phyloP scores from a whole-genome alignment of 1,140 invertebrate genomes.

The Drosophila obscura region DNA sequence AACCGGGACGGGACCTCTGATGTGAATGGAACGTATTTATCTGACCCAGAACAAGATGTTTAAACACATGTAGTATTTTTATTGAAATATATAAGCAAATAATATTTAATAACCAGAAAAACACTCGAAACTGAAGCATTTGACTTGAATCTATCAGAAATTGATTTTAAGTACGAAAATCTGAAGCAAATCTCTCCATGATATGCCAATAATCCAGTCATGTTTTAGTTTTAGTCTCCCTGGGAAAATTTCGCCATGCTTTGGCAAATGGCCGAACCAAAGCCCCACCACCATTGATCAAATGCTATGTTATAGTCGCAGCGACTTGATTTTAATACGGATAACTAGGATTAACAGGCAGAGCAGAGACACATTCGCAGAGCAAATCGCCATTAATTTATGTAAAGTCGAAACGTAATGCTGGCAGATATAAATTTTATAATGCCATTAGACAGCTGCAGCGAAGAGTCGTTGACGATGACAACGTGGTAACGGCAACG shows the following conservation, averaged over 20 bases:
- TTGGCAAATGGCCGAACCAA: background rate
- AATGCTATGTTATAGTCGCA: slow-evolving; percentile 3
- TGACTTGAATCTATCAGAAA: too few species aligned
- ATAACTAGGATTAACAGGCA: slow-evolving; percentile 47
- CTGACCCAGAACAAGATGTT: slow-evolving; percentile 24
- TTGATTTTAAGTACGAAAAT: too few species aligned
- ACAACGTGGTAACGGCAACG: background rate
- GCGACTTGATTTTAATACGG: slow-evolving; percentile 43
- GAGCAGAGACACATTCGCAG: slow-evolving; percentile 38
- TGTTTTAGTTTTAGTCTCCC: background rate
- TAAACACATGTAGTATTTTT: slow-evolving; percentile 18
- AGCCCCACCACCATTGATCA: slow-evolving; percentile 5
- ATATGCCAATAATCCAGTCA: too few species aligned
- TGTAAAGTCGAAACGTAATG: slow-evolving; percentile 69
- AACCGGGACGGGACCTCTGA: background rate
- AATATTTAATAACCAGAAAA: background rate
- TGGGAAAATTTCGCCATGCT: slow-evolving; percentile 28
- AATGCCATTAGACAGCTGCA: slow-evolving; percentile 67
- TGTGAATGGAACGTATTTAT: slow-evolving; percentile 11
- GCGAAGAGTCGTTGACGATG: slow-evolving; percentile 21
- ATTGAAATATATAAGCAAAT: slow-evolving; percentile 27
- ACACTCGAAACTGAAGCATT: background rate
- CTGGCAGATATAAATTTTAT: slow-evolving; percentile 73
- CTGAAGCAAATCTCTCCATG: too few species aligned
- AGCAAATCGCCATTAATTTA: slow-evolving; percentile 67